These are phyloP conservation scores for Coenonympha glycerion DNA, from an alignment of 2,888 invertebrate species.

Conservation along the genomic window DNA sequence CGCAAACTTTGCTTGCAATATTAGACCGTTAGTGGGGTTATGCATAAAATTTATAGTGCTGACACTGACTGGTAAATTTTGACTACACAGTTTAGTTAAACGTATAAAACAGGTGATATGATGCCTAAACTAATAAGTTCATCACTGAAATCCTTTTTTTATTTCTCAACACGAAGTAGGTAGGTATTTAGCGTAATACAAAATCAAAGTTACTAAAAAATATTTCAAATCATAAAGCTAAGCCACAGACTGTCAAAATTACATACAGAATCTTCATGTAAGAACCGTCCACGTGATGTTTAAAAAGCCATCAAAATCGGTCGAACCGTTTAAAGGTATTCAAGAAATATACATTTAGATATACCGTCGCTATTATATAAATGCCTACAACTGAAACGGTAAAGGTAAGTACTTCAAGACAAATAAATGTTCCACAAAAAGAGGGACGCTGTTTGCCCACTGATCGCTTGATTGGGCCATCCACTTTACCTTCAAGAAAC, in stretches of 20 bases:
- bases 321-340: background rate
- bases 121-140: too few species aligned
- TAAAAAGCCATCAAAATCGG: too few species aligned
- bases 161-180: too few species aligned
- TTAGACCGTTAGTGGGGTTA: constrained; percentile 53
- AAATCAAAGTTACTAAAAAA: too few species aligned
- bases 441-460: constrained; percentile 28
- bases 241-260: too few species aligned
- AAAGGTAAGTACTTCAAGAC: background rate
- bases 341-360: too few species aligned
- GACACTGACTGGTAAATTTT: background rate
- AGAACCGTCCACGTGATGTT: too few species aligned
- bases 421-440: constrained; percentile 5
- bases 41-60: constrained; percentile 45
- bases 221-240: too few species aligned
- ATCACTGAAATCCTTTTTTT: too few species aligned
- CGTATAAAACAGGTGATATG: background rate
- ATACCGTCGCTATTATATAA: too few species aligned
- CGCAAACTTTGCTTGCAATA: constrained; percentile 51
- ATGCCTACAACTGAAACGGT: background rate
- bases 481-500: constrained; percentile 48
- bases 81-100: background rate
- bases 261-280: too few species aligned
- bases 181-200: too few species aligned
- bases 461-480: constrained; percentile 44